Evolutionary conservation across 2,113 vertebrate genomes (phyloP).

Genomic region (Bubo blakistoni): DNA sequence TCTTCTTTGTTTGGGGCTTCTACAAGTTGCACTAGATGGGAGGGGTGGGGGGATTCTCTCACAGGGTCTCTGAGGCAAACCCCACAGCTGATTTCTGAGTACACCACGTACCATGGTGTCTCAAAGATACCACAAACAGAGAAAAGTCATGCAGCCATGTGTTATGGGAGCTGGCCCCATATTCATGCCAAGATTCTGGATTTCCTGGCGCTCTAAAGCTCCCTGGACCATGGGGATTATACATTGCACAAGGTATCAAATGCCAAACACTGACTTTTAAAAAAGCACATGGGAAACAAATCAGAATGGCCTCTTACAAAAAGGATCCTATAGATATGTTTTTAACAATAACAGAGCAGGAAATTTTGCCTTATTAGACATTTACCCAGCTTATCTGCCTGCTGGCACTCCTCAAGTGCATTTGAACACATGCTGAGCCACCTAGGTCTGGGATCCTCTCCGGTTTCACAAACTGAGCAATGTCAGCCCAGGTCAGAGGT

Average conservation of each 20-base stretch:
- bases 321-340: background rate
- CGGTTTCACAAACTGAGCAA: conserved; percentile 20
- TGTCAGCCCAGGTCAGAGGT: conserved; percentile 33
- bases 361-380: conserved; percentile 11
- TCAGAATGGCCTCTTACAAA: background rate
- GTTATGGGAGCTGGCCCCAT: conserved; percentile 24
- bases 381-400: conserved; percentile 21
- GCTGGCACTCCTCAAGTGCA: conserved; percentile 13
- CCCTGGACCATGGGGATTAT: conserved; percentile 24
- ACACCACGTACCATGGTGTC: background rate
- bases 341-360: conserved; percentile 44
- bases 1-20: conserved; percentile 3
- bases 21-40: background rate
- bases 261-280: background rate
- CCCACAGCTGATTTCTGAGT: background rate
- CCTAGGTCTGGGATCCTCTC: conserved; percentile 7
- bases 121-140: background rate
- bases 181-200: conserved; percentile 37
- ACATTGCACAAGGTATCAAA: conserved; percentile 8
- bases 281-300: conserved; percentile 3
- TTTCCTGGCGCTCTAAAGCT: background rate
- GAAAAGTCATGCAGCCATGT: background rate
- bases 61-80: background rate
- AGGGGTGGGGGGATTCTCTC: background rate
- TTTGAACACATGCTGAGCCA: conserved; percentile 34